Conservation (phyloP, 2,888 invertebrate genomes). For the Cylindroiulus punctatus region DNA sequence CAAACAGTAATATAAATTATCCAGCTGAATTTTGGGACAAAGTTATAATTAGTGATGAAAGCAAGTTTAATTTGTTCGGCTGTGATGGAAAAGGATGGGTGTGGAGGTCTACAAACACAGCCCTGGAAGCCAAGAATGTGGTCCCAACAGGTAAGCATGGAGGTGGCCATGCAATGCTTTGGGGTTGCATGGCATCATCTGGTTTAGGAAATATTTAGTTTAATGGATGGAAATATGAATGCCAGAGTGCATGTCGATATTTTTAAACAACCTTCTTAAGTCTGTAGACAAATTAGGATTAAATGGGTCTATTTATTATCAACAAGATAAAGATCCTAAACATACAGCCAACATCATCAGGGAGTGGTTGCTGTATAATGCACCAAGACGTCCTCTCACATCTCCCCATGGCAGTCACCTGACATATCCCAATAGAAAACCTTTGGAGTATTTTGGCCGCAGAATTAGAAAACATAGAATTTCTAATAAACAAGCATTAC, state of each 20-base stretch:
- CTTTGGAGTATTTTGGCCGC: no score
- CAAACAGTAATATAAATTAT: not conserved
- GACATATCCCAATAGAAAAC: not conserved
- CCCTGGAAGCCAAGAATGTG: not conserved
- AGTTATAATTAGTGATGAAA: not conserved
- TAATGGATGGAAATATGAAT: slow-evolving; percentile 33
- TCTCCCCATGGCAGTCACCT: not conserved
- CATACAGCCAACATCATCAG: not conserved
- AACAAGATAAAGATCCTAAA: not conserved
- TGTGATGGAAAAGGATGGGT: slow-evolving; percentile 5
- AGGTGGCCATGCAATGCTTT: no score
- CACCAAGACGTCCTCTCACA: not conserved
- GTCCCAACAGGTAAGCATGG: slow-evolving; percentile 42
- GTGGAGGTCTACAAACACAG: not conserved
- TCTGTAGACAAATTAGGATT: no score
- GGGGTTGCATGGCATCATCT: no score
- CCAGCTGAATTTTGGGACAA: slow-evolving; percentile 17
- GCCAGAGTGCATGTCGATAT: slow-evolving; percentile 6
- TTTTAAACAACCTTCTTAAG: not conserved
- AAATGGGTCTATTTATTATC: not conserved
- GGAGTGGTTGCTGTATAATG: slow-evolving; percentile 28
- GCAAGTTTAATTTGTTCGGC: slow-evolving; percentile 7
- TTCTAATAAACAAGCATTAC: not conserved
- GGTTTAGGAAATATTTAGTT: not conserved
- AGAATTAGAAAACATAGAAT: slow-evolving; percentile 4